These are phyloP conservation scores for Platalea minor DNA, from an alignment of 2,797 vertebrate species.

Conservation along the genomic window DNA sequence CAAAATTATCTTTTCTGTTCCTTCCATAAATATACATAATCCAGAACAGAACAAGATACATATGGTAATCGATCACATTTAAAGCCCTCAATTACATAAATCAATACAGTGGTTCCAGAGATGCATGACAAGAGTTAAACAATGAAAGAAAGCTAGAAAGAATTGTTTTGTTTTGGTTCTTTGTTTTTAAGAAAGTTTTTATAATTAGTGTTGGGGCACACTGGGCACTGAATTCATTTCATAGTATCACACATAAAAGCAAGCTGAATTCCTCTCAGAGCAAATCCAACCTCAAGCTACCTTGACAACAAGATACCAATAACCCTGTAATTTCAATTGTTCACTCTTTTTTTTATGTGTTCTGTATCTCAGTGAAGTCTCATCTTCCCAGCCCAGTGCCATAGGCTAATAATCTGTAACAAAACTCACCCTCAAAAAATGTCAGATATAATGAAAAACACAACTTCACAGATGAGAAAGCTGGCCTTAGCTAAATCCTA, in stretches of 20 bases:
- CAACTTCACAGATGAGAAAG: conserved; percentile 57
- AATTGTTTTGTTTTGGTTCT: background rate
- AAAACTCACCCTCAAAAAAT: conserved; percentile 71
- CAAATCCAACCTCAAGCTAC: conserved; percentile 72
- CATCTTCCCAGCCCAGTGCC: conserved; percentile 64
- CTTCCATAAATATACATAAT: background rate
- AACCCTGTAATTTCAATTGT: conserved; percentile 73
- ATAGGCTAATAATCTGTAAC: conserved; percentile 71
- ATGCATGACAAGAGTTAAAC: conserved; percentile 11
- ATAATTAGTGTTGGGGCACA: conserved; percentile 52
- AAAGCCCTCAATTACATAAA: background rate
- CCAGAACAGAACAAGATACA: background rate
- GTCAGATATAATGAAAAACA: conserved; percentile 68
- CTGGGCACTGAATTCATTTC: conserved; percentile 67
- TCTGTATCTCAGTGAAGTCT: conserved; percentile 59
- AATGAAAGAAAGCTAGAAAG: background rate
- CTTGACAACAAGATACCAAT: conserved; percentile 66
- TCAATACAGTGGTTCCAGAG: conserved; percentile 1
- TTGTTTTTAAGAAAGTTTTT: conserved; percentile 47
- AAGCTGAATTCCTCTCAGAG: conserved; percentile 64
- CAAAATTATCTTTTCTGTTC: background rate
- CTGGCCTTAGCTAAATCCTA: conserved; percentile 59
- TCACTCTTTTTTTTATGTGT: conserved; percentile 57
- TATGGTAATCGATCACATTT: background rate
- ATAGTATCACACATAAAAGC: conserved; percentile 67